These are phyloP conservation scores for Thera britannica DNA, from an alignment of 2,888 invertebrate genomes.

Conservation along the genomic window DNA sequence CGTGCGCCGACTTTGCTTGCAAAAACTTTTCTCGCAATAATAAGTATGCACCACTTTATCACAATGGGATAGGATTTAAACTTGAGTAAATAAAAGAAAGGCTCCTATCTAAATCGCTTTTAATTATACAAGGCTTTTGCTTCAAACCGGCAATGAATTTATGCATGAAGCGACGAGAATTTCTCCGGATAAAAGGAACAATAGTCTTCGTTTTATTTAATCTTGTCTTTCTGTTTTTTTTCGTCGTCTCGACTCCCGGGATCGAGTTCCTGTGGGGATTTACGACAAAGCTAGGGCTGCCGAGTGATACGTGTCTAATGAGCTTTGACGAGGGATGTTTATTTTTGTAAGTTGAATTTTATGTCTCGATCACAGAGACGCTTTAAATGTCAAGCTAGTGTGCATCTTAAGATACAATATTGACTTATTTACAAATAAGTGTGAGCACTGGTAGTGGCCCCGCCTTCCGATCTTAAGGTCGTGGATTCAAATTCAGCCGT, in stretches of 20 bases:
- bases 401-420: background rate
- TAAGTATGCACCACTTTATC: conserved; percentile 54
- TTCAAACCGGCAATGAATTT: conserved; percentile 73
- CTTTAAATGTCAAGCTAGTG: conserved; percentile 25
- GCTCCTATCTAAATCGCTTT: conserved; percentile 54
- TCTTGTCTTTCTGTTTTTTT: conserved; percentile 62
- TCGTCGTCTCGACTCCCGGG: conserved; percentile 46
- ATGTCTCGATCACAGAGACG: conserved; percentile 19
- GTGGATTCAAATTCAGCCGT: too few relatives aligned
- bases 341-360: conserved; percentile 34
- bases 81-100: conserved; percentile 46
- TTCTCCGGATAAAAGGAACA: conserved; percentile 79
- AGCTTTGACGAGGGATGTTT: conserved; percentile 27
- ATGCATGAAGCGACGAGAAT: conserved; percentile 78
- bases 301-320: conserved; percentile 38
- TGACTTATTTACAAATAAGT: background rate
- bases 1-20: conserved; percentile 64
- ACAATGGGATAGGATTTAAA: conserved; percentile 46
- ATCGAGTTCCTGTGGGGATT: conserved; percentile 75
- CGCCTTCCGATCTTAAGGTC: too few relatives aligned
- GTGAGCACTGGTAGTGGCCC: too few relatives aligned
- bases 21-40: conserved; percentile 54
- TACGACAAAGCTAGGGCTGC: conserved; percentile 59
- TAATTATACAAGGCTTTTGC: conserved; percentile 72
- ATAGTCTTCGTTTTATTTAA: conserved; percentile 83